Conservation (phyloP, 2,888 invertebrate species). For the Andrena flavipes region DNA sequence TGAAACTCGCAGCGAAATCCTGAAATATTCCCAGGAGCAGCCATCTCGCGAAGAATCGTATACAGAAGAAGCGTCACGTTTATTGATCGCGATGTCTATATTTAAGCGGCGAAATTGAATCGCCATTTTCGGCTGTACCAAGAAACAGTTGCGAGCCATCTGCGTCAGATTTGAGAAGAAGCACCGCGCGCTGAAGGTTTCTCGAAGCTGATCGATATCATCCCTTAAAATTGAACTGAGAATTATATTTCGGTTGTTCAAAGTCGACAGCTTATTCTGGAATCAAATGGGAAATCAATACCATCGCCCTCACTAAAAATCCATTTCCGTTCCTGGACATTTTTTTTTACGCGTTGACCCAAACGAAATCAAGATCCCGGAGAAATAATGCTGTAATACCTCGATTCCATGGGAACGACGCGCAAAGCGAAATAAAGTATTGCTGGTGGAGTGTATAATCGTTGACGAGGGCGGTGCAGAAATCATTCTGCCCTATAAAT, state of each 20-base stretch:
- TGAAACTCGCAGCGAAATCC: not conserved
- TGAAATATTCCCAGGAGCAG: not conserved
- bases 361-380: not conserved
- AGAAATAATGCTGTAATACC: not conserved
- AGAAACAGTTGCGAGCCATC: slow-evolving; percentile 15
- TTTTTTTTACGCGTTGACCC: not conserved
- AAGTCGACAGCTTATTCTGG: too few species aligned
- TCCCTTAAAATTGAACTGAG: too few species aligned
- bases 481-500: slow-evolving; percentile 43
- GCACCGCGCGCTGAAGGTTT: not conserved
- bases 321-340: too few species aligned
- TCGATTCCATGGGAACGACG: not conserved
- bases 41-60: not conserved
- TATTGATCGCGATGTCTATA: slow-evolving; percentile 30
- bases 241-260: too few species aligned
- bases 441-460: not conserved
- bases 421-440: not conserved
- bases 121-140: slow-evolving; percentile 18
- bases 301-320: not conserved
- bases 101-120: slow-evolving; percentile 34
- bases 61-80: not conserved
- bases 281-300: too few species aligned
- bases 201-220: not conserved
- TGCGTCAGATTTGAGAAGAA: too few species aligned
- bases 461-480: not conserved